Conservation (phyloP, 1,140 invertebrate species). For the Aethina tumida region DNA sequence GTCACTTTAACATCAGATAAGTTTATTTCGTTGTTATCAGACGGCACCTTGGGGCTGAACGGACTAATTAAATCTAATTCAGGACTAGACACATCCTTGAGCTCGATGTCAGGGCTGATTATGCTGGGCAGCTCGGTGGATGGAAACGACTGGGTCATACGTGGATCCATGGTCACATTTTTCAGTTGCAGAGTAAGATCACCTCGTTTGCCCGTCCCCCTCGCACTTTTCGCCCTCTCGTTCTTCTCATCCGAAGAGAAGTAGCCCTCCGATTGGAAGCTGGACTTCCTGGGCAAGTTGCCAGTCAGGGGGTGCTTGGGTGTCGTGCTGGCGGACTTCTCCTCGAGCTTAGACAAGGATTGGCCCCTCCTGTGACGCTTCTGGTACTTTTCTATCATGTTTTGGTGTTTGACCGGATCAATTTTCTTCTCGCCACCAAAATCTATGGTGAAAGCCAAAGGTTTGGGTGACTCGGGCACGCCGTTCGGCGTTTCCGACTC, state of each 20-base stretch:
- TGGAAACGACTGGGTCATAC: slow-evolving; percentile 37
- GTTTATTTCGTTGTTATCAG: slow-evolving; percentile 9
- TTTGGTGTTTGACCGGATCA: slow-evolving; percentile 50
- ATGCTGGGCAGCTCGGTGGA: slow-evolving; percentile 23
- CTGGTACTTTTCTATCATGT: slow-evolving; percentile 58
- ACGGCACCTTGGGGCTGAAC: slow-evolving; percentile 22
- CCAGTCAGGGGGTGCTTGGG: slow-evolving; percentile 30
- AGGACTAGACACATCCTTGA: slow-evolving; percentile 46
- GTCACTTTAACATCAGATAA: too few species aligned
- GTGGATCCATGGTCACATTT: slow-evolving; percentile 36
- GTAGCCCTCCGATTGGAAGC: slow-evolving; percentile 58
- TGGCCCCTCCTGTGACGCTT: slow-evolving; percentile 57
- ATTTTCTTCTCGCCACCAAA: slow-evolving; percentile 51
- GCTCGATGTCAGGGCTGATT: slow-evolving; percentile 38
- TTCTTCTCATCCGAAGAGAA: slow-evolving; percentile 52
- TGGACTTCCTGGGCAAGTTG: slow-evolving; percentile 45
- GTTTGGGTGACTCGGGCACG: slow-evolving; percentile 31
- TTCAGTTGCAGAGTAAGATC: slow-evolving; percentile 42
- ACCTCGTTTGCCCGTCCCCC: slow-evolving; percentile 30
- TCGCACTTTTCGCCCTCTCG: slow-evolving; percentile 23
- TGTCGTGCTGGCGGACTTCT: slow-evolving; percentile 6
- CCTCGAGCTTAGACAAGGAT: slow-evolving; percentile 52
- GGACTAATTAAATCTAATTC: slow-evolving; percentile 48
- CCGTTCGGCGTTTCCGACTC: too few species aligned
- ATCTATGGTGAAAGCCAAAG: slow-evolving; percentile 57